Evolutionary conservation across 1,140 invertebrate species (phyloP).

Genomic region (Solenopsis fugax): DNA sequence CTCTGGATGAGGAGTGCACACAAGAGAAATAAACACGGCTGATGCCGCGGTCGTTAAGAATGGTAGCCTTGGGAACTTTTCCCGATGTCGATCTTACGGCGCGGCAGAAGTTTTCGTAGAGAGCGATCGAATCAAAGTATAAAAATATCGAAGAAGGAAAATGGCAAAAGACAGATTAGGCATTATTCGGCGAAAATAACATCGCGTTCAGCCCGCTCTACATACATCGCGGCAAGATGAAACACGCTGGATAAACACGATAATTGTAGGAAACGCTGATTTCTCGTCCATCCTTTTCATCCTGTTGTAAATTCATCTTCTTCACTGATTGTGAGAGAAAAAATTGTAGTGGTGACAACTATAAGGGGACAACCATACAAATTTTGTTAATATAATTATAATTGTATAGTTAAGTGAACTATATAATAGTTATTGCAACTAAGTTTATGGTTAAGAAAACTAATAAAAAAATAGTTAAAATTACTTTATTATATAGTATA

Average conservation of each 20-base stretch:
- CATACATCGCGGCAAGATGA: not conserved
- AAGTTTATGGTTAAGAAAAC: too few species aligned
- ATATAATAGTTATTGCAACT: too few species aligned
- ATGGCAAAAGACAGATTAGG: conserved; percentile 16
- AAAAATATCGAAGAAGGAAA: not conserved
- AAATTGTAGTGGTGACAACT: too few species aligned
- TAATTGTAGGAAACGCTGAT: not conserved
- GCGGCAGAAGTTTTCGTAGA: conserved; percentile 1
- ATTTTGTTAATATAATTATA: too few species aligned
- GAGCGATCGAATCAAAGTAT: not conserved
- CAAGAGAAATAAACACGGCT: conserved; percentile 57
- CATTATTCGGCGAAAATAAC: conserved; percentile 2
- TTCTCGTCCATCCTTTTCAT: not conserved
- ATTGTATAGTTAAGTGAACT: too few species aligned
- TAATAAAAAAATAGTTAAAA: too few species aligned
- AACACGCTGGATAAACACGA: not conserved
- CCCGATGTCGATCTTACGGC: conserved; percentile 22
- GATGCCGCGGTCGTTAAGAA: conserved; percentile 50
- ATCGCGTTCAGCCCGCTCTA: not conserved
- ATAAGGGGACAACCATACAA: too few species aligned
- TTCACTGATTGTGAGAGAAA: too few species aligned
- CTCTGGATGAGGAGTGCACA: conserved; percentile 50
- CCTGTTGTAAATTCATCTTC: not conserved
- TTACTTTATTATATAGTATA: too few species aligned
- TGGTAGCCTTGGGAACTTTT: conserved; percentile 52